phyloP scores from a whole-genome alignment of 2,888 invertebrate genomes.

The Agrotis ipsilon region DNA sequence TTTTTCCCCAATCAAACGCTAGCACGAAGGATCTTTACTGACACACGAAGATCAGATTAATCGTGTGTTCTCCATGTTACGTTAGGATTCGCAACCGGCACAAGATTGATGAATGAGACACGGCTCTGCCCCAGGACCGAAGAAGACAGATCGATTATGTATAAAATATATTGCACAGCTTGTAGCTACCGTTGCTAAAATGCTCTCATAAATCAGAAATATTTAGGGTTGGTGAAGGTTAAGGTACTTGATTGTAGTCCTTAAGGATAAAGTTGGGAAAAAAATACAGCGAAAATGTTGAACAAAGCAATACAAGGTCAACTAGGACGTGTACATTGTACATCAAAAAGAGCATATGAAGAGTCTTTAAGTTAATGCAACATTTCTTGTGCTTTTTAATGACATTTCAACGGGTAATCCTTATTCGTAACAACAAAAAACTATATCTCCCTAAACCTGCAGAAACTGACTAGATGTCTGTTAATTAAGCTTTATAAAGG shows the following conservation, averaged over 20 bases:
- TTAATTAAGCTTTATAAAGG: slow-evolving; percentile 6
- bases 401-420: not conserved
- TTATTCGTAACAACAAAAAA: not conserved
- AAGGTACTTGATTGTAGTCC: not conserved
- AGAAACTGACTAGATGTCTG: slow-evolving; percentile 1
- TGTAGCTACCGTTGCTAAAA: slow-evolving; percentile 28
- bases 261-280: not conserved
- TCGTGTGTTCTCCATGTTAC: slow-evolving; percentile 66
- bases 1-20: slow-evolving; percentile 45
- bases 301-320: not conserved
- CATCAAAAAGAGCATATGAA: not conserved
- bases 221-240: slow-evolving; percentile 2
- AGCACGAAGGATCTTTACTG: slow-evolving; percentile 50
- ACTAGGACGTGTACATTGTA: no score
- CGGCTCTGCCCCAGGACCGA: slow-evolving; percentile 58
- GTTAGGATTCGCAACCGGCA: slow-evolving; percentile 60
- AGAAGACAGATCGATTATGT: slow-evolving; percentile 64
- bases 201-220: slow-evolving; percentile 16
- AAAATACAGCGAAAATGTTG: not conserved
- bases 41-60: slow-evolving; percentile 67
- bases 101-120: slow-evolving; percentile 66
- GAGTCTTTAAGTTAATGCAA: not conserved
- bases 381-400: not conserved
- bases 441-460: not conserved
- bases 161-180: slow-evolving; percentile 55